Base-by-base conservation (phyloP, 2,888 invertebrate species). In the Oligia strigilis region DNA sequence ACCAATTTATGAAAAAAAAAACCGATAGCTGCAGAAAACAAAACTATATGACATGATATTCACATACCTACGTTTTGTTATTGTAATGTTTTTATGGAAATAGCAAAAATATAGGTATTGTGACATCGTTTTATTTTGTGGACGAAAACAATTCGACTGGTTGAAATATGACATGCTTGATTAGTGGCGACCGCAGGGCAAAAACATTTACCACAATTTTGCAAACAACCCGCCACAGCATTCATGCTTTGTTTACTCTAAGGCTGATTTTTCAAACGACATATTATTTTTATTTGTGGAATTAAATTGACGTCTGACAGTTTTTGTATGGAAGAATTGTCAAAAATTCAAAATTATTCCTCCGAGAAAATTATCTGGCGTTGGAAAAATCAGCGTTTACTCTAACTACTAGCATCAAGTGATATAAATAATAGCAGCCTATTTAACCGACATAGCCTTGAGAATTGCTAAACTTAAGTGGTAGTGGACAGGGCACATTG, bases 141-240 rank as follows among this genome's bases (percentile, higher is more conserved):
- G 5, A 19, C 46, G 62, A 82, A 43, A 77, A 65, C 43, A 49
- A 65, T 81, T 29, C 14, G 19, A 60, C 14, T 49, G 36, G n/a
- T 52, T 43, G 40, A 70, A 77, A 70, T 70, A 64, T 65, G 65
- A 58, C 64, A 82, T 40, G 3, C 19, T 43, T 76, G 70, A 81
- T 77, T 77, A 52, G 64, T 76, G 83, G 40, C n/a, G 17, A 84
- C 83, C 83, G 36, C 78, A 82, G 9, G 9, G 43, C 78, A 83
- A 82, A 82, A 83, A 74, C 65, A 80, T 29, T 58, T 4, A 83
- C 72, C 72, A 6, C 64, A 72, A 67, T 81, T 80, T 58, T n/a
- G 58, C 6, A 29, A 36, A 72, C 29, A 23, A 69, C 49, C 43
- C 36, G 60, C 14, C 36, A 36, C 52, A 65, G 19, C 5, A 43